Evolutionary conservation across 2,797 vertebrate species (phyloP).

Genomic region (Zalophus californianus): DNA sequence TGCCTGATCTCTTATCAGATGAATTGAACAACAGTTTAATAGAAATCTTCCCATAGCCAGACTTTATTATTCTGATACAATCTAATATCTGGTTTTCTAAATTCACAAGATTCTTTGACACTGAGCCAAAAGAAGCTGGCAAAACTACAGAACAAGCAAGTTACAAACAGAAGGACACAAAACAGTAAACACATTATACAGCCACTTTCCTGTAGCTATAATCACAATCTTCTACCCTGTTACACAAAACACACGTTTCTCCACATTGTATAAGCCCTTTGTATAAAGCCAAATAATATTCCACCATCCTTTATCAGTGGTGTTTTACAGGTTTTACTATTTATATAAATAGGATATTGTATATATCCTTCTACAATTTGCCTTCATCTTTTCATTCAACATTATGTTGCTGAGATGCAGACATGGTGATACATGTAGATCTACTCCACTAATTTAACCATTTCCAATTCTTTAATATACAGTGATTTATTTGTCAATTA

Average conservation of each 20-base stretch:
- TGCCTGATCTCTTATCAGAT: not conserved
- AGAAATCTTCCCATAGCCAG: not conserved
- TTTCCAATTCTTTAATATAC: not conserved
- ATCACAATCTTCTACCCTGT: not conserved
- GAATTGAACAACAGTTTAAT: not conserved
- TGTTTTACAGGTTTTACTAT: not conserved
- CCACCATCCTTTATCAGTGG: not conserved
- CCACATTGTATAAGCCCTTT: not conserved
- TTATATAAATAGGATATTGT: not conserved
- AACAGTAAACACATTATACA: not conserved
- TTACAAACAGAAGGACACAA: not conserved
- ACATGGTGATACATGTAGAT: not conserved
- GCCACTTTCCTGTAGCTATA: not conserved
- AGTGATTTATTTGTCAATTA: not conserved
- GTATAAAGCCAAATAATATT: conserved; percentile 15
- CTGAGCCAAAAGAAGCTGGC: not conserved
- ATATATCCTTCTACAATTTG: not conserved
- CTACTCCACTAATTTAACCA: conserved; percentile 33
- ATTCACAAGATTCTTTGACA: conserved; percentile 47
- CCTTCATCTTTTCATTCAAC: conserved; percentile 34
- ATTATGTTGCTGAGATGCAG: not conserved
- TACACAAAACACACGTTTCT: not conserved
- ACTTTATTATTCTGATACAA: conserved; percentile 27
- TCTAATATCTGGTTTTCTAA: conserved; percentile 30
- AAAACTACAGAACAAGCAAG: not conserved